Evolutionary conservation across 2,113 vertebrate species (phyloP).

Genomic region (Ceuthmochares aereus): DNA sequence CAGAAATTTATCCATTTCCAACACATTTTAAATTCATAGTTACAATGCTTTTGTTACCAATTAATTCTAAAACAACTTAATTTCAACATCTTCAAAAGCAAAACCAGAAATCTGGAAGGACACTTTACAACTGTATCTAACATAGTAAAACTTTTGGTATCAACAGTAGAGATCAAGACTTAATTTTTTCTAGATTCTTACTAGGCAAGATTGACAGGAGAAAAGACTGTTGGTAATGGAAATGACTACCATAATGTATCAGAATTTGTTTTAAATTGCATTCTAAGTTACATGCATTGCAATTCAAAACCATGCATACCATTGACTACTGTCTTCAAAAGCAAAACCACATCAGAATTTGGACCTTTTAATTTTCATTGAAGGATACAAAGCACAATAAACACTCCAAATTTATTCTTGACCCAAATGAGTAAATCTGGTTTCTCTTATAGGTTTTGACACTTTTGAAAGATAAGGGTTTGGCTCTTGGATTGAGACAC

Average conservation of each 20-base stretch:
- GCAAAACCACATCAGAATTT: background rate
- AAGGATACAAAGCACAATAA: background rate
- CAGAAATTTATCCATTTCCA: background rate
- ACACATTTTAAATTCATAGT: background rate
- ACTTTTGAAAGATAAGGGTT: background rate
- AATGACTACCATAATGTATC: background rate
- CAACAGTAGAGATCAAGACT: background rate
- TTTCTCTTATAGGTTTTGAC: background rate
- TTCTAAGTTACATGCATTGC: background rate
- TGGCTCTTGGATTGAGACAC: fast-evolving
- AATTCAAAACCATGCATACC: background rate
- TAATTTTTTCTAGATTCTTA: background rate
- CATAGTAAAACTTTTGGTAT: background rate
- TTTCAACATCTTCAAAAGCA: background rate
- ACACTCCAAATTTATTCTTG: background rate
- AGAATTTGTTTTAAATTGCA: background rate
- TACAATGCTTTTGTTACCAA: background rate
- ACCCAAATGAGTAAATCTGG: background rate
- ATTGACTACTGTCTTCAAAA: background rate
- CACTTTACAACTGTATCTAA: background rate
- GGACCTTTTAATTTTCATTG: background rate
- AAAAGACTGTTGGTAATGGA: background rate
- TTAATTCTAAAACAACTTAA: background rate
- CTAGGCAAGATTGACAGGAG: background rate
- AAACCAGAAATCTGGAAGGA: background rate